Evolutionary conservation across 2,888 invertebrate genomes (phyloP).

Genomic region (Silvanus unidentatus): DNA sequence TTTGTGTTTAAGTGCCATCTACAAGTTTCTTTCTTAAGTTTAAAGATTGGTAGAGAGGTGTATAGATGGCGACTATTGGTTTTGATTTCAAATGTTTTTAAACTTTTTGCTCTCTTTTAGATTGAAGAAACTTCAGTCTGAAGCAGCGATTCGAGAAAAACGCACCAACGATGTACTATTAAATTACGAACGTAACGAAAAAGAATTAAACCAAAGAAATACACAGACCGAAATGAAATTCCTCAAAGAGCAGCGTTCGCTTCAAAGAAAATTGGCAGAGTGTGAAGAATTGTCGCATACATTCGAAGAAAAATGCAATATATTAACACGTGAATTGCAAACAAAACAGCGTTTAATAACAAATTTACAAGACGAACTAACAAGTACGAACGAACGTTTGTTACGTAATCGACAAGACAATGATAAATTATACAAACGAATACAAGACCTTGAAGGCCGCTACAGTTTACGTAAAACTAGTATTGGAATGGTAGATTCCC

Average conservation of each 20-base stretch:
- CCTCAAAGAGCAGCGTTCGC: conserved; percentile 53
- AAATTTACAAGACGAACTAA: conserved; percentile 62
- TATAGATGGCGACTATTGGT: too few species aligned
- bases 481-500: conserved; percentile 61
- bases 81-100: conserved; percentile 3
- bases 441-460: conserved; percentile 65
- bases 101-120: conserved; percentile 36
- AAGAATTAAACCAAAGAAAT: conserved; percentile 64
- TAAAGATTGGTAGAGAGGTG: neutral
- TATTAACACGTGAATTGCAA: conserved; percentile 60
- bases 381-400: conserved; percentile 60
- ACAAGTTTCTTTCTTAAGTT: conserved; percentile 4
- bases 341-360: conserved; percentile 61
- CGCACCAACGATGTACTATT: conserved; percentile 72
- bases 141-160: conserved; percentile 65
- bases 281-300: conserved; percentile 63
- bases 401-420: conserved; percentile 71
- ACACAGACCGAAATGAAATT: conserved; percentile 69
- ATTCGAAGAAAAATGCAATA: conserved; percentile 60
- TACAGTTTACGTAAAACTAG: conserved; percentile 54
- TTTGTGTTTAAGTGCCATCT: neutral
- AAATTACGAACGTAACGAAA: conserved; percentile 71
- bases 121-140: conserved; percentile 63
- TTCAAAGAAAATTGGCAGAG: conserved; percentile 51
- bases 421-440: conserved; percentile 63